Evolutionary conservation across 2,113 vertebrate species (phyloP), one percentile per base, ranked within the genome.

Genomic region (Callipepla squamata): DNA sequence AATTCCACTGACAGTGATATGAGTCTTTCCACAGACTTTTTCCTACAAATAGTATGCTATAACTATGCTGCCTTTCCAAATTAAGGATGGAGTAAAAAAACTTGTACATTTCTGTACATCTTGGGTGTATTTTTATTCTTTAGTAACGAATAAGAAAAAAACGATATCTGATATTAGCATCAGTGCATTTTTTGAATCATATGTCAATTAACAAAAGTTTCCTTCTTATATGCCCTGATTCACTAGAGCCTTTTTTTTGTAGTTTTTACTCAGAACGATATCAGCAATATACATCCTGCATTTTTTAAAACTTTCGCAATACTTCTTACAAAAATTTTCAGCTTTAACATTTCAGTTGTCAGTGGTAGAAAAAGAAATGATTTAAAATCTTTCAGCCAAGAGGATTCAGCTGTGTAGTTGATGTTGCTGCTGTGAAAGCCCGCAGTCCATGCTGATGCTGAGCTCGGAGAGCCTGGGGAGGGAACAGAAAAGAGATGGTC

Each of bases 61-160:
- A 96, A 97, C 96, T 93, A 92, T 53, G 55, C 84, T 85, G 22
- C 44, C 50, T 78, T 87, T 90, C 87, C 92, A 95, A 90, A 96
- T 93, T 89, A 87, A 85, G 93, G 69, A 93, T 89, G 25, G 34
- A 59, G 32, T 95, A 93, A 92, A 74, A 95, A 55, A 57, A 58
- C 85, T 66, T 59, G 94, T 78, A 47, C 61, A 53, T 5, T 59
- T 96, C 36, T 76, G 83, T 84, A 3, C 83, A 62, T 47, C 38
- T 68, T 83, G 68, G 48, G 18, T 92, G 9, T 89, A 44, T 76
- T 76, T 85, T 77, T 78, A 84, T 94, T 85, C 23, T 44, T 30
- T 32, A 28, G 25, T 66, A 63, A 85, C 59, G 51, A 73, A 61
- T 89, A 68, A 72, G 44, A 51, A 17, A 50, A 85, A 76, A 22